Conservation (phyloP, 2,888 invertebrate genomes). For the Cephus pulcher region DNA sequence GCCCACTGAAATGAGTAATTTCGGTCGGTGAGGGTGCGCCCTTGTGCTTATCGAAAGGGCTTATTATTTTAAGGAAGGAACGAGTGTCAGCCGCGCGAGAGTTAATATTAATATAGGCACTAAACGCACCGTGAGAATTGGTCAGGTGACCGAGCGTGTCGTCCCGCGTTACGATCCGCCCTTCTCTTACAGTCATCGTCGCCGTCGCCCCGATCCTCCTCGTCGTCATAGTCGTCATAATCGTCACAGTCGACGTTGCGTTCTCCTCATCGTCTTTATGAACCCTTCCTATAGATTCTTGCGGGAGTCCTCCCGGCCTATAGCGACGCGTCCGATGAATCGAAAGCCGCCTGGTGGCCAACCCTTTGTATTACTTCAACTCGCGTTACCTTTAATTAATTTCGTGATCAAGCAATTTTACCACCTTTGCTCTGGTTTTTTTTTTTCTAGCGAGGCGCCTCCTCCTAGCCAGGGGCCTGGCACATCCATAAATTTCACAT, state of each 20-base stretch:
- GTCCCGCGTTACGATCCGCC: background rate
- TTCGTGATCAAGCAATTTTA: constrained; percentile 54
- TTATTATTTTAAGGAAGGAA: constrained; percentile 42
- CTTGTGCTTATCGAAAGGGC: constrained; percentile 6
- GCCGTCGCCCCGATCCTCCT: too few species aligned
- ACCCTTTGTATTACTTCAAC: constrained; percentile 25
- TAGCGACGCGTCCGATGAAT: background rate
- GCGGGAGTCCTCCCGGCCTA: too few species aligned
- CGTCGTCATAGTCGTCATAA: too few species aligned
- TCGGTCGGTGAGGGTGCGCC: background rate
- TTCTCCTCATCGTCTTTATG: too few species aligned
- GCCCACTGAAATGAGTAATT: too few species aligned
- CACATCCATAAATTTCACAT: background rate
- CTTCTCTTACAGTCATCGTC: background rate
- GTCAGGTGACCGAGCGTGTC: constrained; percentile 50
- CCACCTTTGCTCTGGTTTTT: background rate
- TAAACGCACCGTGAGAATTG: constrained; percentile 59
- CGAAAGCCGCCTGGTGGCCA: constrained; percentile 5
- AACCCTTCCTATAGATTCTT: too few species aligned
- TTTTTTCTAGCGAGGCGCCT: too few species aligned
- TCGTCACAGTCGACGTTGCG: too few species aligned
- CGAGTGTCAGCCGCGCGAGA: constrained; percentile 28
- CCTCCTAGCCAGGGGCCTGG: too few species aligned
- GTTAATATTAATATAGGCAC: constrained; percentile 50
- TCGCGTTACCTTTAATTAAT: constrained; percentile 43